A percentile compares a stretch with the other conserved stretches of the same genome.
These are phyloP conservation scores for Meloidogyne exigua DNA, from an alignment of 1,140 invertebrate genomes.

Conservation along the genomic window DNA sequence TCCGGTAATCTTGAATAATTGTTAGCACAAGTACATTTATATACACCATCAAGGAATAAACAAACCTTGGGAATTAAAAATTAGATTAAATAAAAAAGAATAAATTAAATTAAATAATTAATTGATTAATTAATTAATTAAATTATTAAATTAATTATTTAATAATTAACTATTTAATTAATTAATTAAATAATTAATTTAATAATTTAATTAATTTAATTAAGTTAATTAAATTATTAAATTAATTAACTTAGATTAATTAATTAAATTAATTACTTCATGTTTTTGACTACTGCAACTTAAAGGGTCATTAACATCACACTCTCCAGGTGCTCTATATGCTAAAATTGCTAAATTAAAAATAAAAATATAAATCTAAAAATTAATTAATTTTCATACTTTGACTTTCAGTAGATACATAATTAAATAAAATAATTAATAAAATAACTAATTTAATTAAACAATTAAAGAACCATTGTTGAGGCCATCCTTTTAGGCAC, in stretches of 20 bases:
- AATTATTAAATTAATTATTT: too few species aligned
- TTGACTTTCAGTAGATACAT: neutral
- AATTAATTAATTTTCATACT: neutral
- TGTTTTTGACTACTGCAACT: conserved; percentile 58
- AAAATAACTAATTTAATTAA: neutral
- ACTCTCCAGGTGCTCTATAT: conserved; percentile 52
- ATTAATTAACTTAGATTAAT: too few species aligned
- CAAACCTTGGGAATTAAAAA: conserved; percentile 31
- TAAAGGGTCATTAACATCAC: conserved; percentile 62
- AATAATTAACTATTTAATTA: neutral
- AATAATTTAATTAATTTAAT: too few species aligned
- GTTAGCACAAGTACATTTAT: conserved; percentile 59
- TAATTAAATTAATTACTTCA: conserved; percentile 40
- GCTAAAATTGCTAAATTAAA: conserved; percentile 7
- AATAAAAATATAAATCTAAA: neutral
- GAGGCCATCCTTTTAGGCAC: neutral
- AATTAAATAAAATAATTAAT: neutral
- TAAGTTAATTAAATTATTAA: neutral
- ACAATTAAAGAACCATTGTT: neutral
- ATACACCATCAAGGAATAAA: conserved; percentile 54
- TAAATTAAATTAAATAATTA: too few species aligned
- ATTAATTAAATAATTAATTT: too few species aligned
- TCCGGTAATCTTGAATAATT: conserved; percentile 59
- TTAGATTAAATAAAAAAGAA: too few species aligned
- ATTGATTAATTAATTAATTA: neutral